Evolutionary conservation across 2,797 vertebrate genomes (phyloP).

Genomic region (Coendou prehensilis): DNA sequence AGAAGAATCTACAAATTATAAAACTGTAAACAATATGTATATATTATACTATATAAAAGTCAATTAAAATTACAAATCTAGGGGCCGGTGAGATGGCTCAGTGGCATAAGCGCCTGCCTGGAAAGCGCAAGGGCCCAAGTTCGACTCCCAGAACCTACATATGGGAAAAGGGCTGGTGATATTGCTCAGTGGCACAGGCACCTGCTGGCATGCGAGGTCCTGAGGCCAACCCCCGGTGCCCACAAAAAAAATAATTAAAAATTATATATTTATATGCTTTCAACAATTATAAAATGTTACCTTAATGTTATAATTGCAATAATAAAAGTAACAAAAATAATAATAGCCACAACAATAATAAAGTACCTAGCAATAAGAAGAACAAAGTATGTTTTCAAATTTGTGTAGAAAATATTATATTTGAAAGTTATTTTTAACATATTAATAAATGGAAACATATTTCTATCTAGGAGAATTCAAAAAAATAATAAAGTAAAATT

Average conservation of each 20-base stretch:
- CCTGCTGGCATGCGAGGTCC: too few relatives aligned
- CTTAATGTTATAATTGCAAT: background rate
- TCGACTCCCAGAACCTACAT: too few relatives aligned
- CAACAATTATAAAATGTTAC: background rate
- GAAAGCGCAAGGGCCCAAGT: too few relatives aligned
- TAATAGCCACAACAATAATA: background rate
- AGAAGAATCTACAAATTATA: background rate
- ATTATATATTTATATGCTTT: background rate
- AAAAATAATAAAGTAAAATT: background rate
- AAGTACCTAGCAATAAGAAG: background rate
- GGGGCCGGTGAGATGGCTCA: too few relatives aligned
- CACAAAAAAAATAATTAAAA: background rate
- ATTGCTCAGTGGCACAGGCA: too few relatives aligned
- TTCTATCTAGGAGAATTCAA: background rate
- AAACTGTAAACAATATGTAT: background rate
- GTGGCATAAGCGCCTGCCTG: too few relatives aligned
- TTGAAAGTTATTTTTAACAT: background rate
- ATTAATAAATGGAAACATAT: background rate
- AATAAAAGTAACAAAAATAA: background rate
- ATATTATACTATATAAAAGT: background rate
- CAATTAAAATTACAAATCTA: background rate
- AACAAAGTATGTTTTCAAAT: background rate
- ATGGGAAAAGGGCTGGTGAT: too few relatives aligned
- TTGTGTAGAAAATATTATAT: background rate
- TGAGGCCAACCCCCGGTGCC: too few relatives aligned